Conservation (phyloP, 2,113 vertebrate genomes). For the Plotosus lineatus region DNA sequence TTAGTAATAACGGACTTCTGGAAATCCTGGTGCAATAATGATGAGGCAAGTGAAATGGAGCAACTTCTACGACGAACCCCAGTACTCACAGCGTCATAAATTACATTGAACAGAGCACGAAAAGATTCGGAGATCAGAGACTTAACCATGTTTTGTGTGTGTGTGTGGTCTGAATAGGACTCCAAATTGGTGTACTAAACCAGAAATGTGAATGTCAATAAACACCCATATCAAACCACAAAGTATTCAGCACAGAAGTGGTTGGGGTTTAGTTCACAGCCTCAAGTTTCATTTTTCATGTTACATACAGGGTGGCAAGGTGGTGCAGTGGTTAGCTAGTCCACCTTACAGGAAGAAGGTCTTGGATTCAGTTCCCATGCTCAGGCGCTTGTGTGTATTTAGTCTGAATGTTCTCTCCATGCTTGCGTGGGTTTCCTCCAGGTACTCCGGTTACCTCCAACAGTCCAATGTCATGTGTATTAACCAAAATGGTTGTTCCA, state of each 20-base stretch:
- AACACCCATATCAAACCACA: background rate
- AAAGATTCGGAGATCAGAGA: conserved; percentile 14
- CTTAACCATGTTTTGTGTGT: conserved; percentile 8
- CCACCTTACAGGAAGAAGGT: no score
- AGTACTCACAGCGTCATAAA: background rate
- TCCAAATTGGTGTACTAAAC: background rate
- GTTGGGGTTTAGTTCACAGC: background rate
- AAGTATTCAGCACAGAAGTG: background rate
- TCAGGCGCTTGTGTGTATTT: no score
- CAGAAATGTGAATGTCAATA: background rate
- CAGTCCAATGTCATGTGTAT: no score
- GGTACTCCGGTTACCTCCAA: no score
- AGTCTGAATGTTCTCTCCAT: no score
- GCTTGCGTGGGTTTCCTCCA: no score
- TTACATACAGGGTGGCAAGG: no score
- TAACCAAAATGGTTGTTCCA: no score
- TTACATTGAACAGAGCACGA: background rate
- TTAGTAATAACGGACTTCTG: background rate
- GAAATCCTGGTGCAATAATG: background rate
- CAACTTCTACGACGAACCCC: no score
- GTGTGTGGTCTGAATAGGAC: background rate
- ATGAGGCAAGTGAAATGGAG: background rate
- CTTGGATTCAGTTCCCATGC: no score
- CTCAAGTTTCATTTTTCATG: background rate
- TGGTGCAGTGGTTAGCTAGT: no score